Base-by-base conservation (phyloP, 2,888 invertebrate species). In the Diplolepis rosae region DNA sequence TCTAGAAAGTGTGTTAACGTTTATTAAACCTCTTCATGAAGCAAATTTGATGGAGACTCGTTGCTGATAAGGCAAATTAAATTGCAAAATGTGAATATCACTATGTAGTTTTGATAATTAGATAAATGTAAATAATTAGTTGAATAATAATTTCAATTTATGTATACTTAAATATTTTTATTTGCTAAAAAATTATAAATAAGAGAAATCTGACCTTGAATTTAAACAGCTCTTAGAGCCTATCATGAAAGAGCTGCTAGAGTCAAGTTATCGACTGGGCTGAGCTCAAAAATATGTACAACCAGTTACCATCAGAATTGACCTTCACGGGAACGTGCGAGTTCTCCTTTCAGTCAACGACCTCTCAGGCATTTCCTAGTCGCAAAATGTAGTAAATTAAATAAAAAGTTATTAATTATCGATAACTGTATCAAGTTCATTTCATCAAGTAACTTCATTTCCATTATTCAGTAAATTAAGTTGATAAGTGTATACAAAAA, bases 251-350 rank as follows among this genome's bases (percentile, higher is more conserved):
- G 24, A 6, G 35, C 39, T 39, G 9, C 24, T 32, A 35, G 56
- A 35, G 56, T 35, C 56, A 56, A 56, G 56, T 13, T 56, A 56
- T 56, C 56, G 56, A 18, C 45, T 45, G 54, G 35, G 56, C 32
- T 13, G 24, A 39, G 27, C 39, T 61, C 61, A 61, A 61, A 61
- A 61, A 61, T 61, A n/a, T n/a, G n/a, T n/a, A 61, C 35, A 61
- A 61, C 61, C 61, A 61, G 61, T 61, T 61, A 61, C 61, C 61
- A 35, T 61, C 39, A 61, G 61, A 39, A 39, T 35, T 61, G 61
- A 61, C 61, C 61, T 61, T 61, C 61, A 39, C 61, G 61, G 39
- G 39, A 39, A 61, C 61, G 39, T 61, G 22, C 24, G n/a, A 39
- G 39, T 39, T 61, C n/a, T 27, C 7, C 61, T 56, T 32, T 35